Conservation (phyloP, 2,888 invertebrate genomes). For the Ganaspis brasiliensis region DNA sequence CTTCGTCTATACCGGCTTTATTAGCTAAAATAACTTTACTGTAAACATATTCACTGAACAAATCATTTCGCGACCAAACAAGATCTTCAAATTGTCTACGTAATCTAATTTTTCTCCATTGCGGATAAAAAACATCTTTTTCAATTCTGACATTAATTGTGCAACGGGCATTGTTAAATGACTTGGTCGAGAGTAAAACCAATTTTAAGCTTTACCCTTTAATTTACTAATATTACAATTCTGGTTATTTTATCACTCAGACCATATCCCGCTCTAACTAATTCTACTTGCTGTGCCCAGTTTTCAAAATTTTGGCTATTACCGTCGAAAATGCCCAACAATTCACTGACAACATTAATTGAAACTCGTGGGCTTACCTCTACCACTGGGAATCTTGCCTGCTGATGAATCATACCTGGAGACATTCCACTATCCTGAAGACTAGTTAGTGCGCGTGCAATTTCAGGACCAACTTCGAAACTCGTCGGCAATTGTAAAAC, state of each 20-base stretch:
- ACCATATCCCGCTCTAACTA: constrained; percentile 39
- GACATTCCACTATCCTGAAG: too few relatives aligned
- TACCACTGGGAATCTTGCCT: too few relatives aligned
- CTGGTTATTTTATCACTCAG: constrained; percentile 39
- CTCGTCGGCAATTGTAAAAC: too few relatives aligned
- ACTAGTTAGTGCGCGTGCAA: too few relatives aligned
- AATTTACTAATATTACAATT: constrained; percentile 47
- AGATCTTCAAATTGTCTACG: constrained; percentile 48
- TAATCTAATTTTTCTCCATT: constrained; percentile 39
- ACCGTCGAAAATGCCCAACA: constrained; percentile 40
- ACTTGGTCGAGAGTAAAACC: constrained; percentile 44
- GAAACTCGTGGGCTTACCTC: constrained; percentile 32
- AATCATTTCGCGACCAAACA: constrained; percentile 41
- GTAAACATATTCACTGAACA: constrained; percentile 47
- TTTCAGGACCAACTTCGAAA: too few relatives aligned
- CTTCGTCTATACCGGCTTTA: constrained; percentile 44
- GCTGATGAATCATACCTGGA: too few relatives aligned
- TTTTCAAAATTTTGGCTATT: constrained; percentile 41
- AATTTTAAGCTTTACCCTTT: constrained; percentile 23
- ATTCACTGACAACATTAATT: constrained; percentile 38
- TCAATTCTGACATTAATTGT: constrained; percentile 11
- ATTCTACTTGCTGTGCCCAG: constrained; percentile 45
- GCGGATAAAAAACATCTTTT: constrained; percentile 4
- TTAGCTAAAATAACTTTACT: constrained; percentile 50
- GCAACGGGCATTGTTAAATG: constrained; percentile 31